Base-by-base conservation (phyloP, 2,113 vertebrate genomes). In the Cercopithecus mona region DNA sequence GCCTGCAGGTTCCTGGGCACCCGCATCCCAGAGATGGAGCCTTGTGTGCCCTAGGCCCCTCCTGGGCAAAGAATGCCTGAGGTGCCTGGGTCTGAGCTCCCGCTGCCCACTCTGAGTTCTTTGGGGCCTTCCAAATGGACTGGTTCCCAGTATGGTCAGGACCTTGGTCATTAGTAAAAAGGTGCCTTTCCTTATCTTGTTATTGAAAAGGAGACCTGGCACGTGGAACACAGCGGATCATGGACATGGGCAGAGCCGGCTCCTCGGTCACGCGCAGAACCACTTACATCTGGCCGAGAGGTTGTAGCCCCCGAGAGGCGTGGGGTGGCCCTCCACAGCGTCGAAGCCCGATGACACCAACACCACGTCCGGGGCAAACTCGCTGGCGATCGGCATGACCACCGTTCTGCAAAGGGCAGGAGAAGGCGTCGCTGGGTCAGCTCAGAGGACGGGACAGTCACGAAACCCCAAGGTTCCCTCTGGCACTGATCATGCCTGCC, bases 341-440 rank as follows among this genome's bases (percentile, higher is more conserved):
- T 99, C 99, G 7, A 99, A 99, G 88, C 99, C 99, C 0, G 99
- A 99, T 0, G 99, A 99, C 38, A 99, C 99, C 98, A 99, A 99
- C 97, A 99, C 99, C 92, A 99, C 98, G 2, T 99, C 99, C 0
- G 99, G 99, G 82, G 99, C 99, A 90, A 99, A 99, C 98, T 99
- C 99, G 1, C 99, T 99, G 91, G 99, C 99, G 17, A 99, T 99
- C 0, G 99, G 99, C 99, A 99, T 99, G 95, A 99, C 99, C 95
- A 99, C 99, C 5, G 99, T 99, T 97, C 99, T 99, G 99, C 93
- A 97, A 94, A 50, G 90, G 68, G 13, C 0, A 64, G 84, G 61
- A 92, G 30, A n/a, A 9, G 23, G 6, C 0, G 9, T 76, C 0
- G 4, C 6, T 0, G 38, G 1, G 48, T 79, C 50, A 25, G 55